Conservation (phyloP, 2,888 invertebrate species). For the Mamestra brassicae region DNA sequence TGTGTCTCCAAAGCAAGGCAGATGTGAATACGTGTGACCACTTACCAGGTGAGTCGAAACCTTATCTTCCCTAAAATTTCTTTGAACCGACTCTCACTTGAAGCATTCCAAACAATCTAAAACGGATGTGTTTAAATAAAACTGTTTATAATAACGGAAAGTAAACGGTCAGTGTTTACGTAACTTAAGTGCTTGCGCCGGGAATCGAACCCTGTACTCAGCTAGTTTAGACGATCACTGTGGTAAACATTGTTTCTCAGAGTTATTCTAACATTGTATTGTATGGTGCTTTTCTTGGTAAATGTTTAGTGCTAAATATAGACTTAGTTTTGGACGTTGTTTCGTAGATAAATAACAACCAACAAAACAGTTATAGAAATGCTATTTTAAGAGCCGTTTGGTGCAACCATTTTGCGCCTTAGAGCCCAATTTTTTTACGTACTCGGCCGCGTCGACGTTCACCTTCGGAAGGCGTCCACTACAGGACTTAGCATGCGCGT, state of each 20-base stretch:
- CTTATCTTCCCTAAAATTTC: slow-evolving; percentile 6
- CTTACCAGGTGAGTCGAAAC: background rate
- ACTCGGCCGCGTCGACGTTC: no score
- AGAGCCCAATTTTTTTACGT: no score
- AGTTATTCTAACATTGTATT: slow-evolving; percentile 33
- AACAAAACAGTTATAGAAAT: no score
- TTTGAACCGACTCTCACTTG: slow-evolving; percentile 13
- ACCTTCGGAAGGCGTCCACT: no score
- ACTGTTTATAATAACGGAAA: slow-evolving; percentile 60
- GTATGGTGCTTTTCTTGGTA: slow-evolving; percentile 8
- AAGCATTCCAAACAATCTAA: slow-evolving; percentile 33
- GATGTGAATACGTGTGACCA: background rate
- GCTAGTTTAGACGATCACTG: slow-evolving; percentile 23
- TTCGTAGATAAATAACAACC: background rate
- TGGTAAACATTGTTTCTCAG: slow-evolving; percentile 18
- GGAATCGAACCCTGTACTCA: slow-evolving; percentile 36
- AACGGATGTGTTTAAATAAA: slow-evolving; percentile 57
- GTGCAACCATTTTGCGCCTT: no score
- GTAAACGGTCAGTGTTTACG: slow-evolving; percentile 57
- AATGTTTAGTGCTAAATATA: slow-evolving; percentile 25
- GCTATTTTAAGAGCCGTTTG: no score
- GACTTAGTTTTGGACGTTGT: background rate
- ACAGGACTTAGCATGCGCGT: no score
- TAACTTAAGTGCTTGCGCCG: slow-evolving; percentile 46
- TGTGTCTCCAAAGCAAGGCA: no score